Evolutionary conservation across 2,888 invertebrate genomes (phyloP).

Genomic region (Pterostichus madidus): DNA sequence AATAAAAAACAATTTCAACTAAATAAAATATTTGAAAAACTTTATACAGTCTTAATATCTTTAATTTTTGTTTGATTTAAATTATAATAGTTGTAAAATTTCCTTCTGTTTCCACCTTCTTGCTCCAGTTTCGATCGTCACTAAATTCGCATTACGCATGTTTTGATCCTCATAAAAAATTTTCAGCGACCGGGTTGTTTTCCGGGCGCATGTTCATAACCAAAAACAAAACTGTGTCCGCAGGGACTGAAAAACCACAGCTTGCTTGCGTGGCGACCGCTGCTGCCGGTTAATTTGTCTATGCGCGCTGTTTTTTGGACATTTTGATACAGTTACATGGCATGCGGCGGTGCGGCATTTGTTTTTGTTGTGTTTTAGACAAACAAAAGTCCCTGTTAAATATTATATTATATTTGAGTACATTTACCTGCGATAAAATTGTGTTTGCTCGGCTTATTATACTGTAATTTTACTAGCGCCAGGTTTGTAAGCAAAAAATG

Average conservation of each 20-base stretch:
- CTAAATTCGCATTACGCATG: conserved; percentile 40
- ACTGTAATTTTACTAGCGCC: conserved; percentile 33
- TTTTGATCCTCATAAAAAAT: conserved; percentile 17
- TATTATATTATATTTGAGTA: conserved; percentile 57
- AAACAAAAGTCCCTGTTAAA: conserved; percentile 43
- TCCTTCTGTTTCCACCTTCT: background rate
- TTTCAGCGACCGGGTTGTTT: conserved; percentile 18
- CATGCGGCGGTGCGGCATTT: conserved; percentile 7
- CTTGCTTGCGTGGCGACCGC: background rate
- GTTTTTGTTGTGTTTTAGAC: conserved; percentile 54
- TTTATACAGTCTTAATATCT: too few species aligned
- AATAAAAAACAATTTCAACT: too few species aligned
- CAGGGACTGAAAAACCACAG: conserved; percentile 45
- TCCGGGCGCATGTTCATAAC: conserved; percentile 54
- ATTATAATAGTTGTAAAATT: background rate
- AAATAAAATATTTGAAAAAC: too few species aligned
- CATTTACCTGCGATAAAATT: conserved; percentile 57
- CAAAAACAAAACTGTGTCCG: conserved; percentile 55
- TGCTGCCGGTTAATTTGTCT: conserved; percentile 59
- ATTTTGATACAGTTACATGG: conserved; percentile 52
- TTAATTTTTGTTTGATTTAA: too few species aligned
- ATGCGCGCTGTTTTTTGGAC: conserved; percentile 56
- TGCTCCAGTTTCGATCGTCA: background rate
- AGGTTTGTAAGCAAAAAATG: conserved; percentile 3
- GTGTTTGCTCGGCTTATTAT: conserved; percentile 39